phyloP scores from a whole-genome alignment of 2,888 invertebrate genomes.

The Lepidonotus clava region DNA sequence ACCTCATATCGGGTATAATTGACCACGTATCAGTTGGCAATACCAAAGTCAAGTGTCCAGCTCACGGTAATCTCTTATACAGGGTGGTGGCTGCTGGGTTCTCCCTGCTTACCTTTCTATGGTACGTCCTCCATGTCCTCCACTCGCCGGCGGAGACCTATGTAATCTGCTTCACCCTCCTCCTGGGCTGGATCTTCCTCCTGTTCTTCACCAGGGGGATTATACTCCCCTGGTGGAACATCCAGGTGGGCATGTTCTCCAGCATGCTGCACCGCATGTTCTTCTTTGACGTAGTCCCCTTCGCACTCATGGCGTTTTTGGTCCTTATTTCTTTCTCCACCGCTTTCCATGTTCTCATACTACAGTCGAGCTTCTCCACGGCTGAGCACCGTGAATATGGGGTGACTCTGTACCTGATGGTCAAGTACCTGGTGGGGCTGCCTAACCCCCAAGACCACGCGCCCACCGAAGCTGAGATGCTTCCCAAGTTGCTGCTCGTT shows the following conservation, averaged over 20 bases:
- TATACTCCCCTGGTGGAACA: background rate
- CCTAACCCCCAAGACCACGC: background rate
- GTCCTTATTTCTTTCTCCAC: background rate
- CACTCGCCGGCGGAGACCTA: background rate
- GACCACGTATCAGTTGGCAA: background rate
- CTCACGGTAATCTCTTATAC: constrained; percentile 8
- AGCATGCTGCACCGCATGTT: constrained; percentile 22
- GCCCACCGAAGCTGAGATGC: background rate
- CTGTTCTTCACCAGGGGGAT: constrained; percentile 1
- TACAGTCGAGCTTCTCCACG: background rate
- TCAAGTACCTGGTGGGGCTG: background rate
- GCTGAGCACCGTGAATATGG: background rate
- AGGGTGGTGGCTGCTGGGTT: background rate
- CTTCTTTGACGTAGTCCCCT: background rate
- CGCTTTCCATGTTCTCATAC: background rate
- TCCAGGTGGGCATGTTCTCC: background rate
- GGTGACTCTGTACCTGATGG: background rate
- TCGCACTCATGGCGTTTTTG: background rate
- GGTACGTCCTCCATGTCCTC: background rate
- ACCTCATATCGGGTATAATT: background rate
- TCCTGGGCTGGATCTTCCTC: background rate
- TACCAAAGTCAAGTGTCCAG: background rate
- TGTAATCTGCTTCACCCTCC: background rate
- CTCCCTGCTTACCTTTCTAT: background rate
- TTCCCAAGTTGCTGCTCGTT: background rate